These are phyloP conservation scores for Frankliniella fusca DNA, from an alignment of 2,888 invertebrate genomes.

Conservation along the genomic window DNA sequence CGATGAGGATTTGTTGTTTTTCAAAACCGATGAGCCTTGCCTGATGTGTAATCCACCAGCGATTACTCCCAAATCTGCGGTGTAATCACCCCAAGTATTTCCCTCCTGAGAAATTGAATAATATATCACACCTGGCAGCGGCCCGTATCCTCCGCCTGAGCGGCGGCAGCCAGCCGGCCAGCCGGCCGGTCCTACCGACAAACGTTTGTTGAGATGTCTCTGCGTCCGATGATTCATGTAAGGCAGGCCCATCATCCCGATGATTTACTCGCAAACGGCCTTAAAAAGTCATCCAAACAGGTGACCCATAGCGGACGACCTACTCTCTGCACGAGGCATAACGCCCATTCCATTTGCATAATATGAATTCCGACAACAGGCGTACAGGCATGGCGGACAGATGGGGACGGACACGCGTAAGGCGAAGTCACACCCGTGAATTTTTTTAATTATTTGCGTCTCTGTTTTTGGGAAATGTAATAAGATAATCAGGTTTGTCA, in stretches of 20 bases:
- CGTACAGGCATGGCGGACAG: neutral
- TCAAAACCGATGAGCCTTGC: no score
- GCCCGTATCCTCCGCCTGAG: neutral
- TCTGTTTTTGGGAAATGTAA: no score
- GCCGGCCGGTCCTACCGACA: neutral
- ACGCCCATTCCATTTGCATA: slow-evolving; percentile 18
- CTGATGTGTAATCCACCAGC: neutral
- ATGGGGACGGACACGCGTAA: no score
- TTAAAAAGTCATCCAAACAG: slow-evolving; percentile 24
- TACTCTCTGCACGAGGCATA: neutral
- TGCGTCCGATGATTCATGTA: neutral
- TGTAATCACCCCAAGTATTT: neutral
- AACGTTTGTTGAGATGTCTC: slow-evolving; percentile 14
- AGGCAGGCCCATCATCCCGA: slow-evolving; percentile 5
- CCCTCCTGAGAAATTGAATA: slow-evolving; percentile 16
- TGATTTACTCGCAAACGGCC: slow-evolving; percentile 15
- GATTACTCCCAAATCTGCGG: neutral
- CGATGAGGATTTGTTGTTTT: neutral
- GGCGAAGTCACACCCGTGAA: neutral
- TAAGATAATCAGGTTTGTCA: no score
- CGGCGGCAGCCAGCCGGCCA: neutral
- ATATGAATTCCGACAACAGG: neutral
- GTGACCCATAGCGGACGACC: neutral
- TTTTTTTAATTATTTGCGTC: neutral
- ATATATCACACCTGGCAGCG: slow-evolving; percentile 9